A percentile compares a stretch with the other conserved stretches of the same genome.
Evolutionary conservation across 2,888 invertebrate genomes (phyloP).

Genomic region (Disparrhopalites patrizii): DNA sequence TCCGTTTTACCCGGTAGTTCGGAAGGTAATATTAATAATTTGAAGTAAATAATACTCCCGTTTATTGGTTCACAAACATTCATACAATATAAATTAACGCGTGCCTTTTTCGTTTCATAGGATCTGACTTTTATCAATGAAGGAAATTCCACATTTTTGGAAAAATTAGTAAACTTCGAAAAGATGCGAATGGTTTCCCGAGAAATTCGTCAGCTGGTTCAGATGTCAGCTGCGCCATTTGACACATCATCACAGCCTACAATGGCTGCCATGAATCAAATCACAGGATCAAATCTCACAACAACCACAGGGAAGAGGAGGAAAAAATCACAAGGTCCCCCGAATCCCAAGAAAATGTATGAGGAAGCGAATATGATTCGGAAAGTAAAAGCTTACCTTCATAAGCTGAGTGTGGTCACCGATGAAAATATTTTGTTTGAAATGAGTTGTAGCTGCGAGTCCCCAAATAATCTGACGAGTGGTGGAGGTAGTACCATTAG

Average conservation of each 20-base stretch:
- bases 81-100: too few species aligned
- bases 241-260: slow-evolving; percentile 60
- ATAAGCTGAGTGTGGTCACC: slow-evolving; percentile 83
- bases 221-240: slow-evolving; percentile 93
- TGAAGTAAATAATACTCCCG: too few species aligned
- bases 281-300: slow-evolving; percentile 52
- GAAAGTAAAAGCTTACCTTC: slow-evolving; percentile 68
- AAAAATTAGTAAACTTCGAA: slow-evolving; percentile 91
- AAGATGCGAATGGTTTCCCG: slow-evolving; percentile 98
- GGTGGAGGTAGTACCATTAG: background rate
- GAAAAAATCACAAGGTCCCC: slow-evolving; percentile 62
- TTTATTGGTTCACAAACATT: too few species aligned
- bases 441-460: slow-evolving; percentile 84
- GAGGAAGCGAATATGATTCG: slow-evolving; percentile 64
- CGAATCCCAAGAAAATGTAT: slow-evolving; percentile 97
- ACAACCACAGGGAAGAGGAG: slow-evolving; percentile 81
- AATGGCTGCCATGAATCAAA: slow-evolving; percentile 81
- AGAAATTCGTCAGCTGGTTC: slow-evolving; percentile 82
- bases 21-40: slow-evolving; percentile 59
- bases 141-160: slow-evolving; percentile 88
- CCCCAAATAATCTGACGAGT: slow-evolving; percentile 63
- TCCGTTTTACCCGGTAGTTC: slow-evolving; percentile 86
- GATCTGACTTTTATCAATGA: slow-evolving; percentile 97
- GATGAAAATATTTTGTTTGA: slow-evolving; percentile 87
- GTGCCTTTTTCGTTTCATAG: slow-evolving; percentile 53